Base-by-base conservation (phyloP, 2,797 vertebrate genomes). In the Melanotaenia nigrans region DNA sequence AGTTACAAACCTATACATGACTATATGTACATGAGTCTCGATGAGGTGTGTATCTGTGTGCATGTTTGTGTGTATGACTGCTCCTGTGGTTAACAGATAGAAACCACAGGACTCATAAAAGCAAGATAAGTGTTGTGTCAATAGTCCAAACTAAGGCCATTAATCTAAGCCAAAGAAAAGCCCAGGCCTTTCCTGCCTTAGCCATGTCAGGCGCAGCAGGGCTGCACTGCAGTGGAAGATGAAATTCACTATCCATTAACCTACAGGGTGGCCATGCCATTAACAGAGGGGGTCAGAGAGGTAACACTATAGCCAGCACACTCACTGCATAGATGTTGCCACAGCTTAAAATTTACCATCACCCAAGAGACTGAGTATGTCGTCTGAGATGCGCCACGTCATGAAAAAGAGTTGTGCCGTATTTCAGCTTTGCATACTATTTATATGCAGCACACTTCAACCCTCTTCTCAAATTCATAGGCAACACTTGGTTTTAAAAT, bases 91-190 rank as follows among this genome's bases (percentile, higher is more conserved):
- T 91, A 90, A 90, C 82, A 82, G 89, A 89, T 84, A 88, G 81
- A 87, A 87, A 83, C 85, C 20, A 51, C 69, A 62, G 72, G 71
- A 80, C 84, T 91, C 90, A 91, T 93, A 94, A 94, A 93, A 82
- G 79, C 86, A 88, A 86, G 89, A 87, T 93, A 94, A 95, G 89
- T 90, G 92, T 86, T 90, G 88, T 94, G 91, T 93, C 94, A 92
- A 93, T 94, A 94, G 84, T 85, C 82, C 85, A 86, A 87, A 61
- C 82, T 66, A 79, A 65, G 63, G 72, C 80, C 88, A 90, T 94
- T 92, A 91, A 93, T 95, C 94, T 87, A 18, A 68, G 73, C 61
- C 76, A 78, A 83, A 83, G 76, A 85, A 85, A 77, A 83, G 80
- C 63, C 57, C 47, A 14, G 65, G 70, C 73, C 71, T 49, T 36